Evolutionary conservation across 2,113 vertebrate genomes (phyloP), one percentile per base, ranked within the genome.

Genomic region (Orcinus orca): DNA sequence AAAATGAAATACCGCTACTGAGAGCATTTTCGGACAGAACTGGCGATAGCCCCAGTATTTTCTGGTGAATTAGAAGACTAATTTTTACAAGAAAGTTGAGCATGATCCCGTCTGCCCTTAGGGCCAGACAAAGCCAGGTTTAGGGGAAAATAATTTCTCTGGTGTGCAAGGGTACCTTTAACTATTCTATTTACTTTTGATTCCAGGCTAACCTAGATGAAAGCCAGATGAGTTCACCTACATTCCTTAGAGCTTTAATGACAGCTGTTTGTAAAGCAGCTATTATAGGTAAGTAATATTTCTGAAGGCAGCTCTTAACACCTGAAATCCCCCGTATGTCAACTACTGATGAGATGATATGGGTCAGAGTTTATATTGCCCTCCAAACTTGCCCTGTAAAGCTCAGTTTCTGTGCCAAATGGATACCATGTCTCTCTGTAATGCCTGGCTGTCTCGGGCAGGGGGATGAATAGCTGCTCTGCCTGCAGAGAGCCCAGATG

Each of bases 171-270:
- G 0, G 0, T 94, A 44, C 71, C 55, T 97, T 94, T 96, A 96
- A 98, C 94, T 53, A 33, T 9, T 84, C 29, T 38, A 0, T 97
- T 96, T 98, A 3, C 94, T 98, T 95, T 97, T 10, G 60, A 88
- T 98, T 98, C 79, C 98, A 99, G 99, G 99, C 99, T 94, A 99
- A 99, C 98, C 99, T 99, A 94, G 99, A 99, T 63, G 99, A 99
- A 96, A 99, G 98, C 98, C 99, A 99, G 98, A 99, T 99, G 99
- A 99, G 99, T 99, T 99, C 99, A 95, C 99, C 99, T 96, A 98
- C 99, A 97, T 99, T 99, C 99, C 99, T 99, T 98, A 99, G 99
- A 99, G 99, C 99, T 98, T 98, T 99, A 99, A 99, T 99, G 99
- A 99, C 99, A 77, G 99, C 99, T 55, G 99, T 99, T 98, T 99